Percentiles rank a stretch among this genome's conserved stretches.
Conservation (phyloP, 1,140 invertebrate genomes). For the Penaeus indicus region DNA sequence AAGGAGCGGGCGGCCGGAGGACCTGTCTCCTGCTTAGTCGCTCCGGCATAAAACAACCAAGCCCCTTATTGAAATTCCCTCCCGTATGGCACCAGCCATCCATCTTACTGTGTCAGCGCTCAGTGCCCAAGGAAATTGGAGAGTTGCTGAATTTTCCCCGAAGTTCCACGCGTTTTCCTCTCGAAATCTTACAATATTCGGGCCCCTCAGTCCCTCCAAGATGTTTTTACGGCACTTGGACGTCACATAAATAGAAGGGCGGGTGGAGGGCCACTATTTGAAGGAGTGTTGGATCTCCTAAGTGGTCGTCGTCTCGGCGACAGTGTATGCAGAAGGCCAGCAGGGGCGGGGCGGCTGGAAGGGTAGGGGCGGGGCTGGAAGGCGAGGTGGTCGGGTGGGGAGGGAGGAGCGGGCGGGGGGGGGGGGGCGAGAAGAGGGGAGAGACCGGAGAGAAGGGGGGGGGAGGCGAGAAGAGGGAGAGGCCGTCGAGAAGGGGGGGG, state of each 20-base stretch:
- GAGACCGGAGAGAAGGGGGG: no score
- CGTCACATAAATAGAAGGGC: slow-evolving; percentile 21
- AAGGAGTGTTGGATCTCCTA: no score
- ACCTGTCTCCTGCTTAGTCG: no score
- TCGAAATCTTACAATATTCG: slow-evolving; percentile 36
- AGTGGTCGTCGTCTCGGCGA: no score
- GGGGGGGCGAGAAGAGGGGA: no score
- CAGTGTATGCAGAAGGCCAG: no score
- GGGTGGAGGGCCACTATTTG: no score
- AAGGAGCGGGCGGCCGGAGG: no score
- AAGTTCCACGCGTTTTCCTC: slow-evolving; percentile 5
- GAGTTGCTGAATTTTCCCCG: slow-evolving; percentile 52
- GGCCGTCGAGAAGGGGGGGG: no score
- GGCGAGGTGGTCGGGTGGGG: background rate
- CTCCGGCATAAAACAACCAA: background rate
- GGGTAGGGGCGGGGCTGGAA: no score
- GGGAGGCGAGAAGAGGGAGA: no score
- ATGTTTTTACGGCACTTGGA: slow-evolving; percentile 22
- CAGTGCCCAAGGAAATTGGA: slow-evolving; percentile 49
- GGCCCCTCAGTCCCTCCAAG: slow-evolving; percentile 2
- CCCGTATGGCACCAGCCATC: slow-evolving; percentile 46
- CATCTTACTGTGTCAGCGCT: slow-evolving; percentile 50
- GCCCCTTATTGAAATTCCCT: slow-evolving; percentile 51
- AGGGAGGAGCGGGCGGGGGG: background rate
- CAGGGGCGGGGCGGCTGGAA: no score